Conservation (phyloP, 2,888 invertebrate species). For the Drosophila buzzatii region DNA sequence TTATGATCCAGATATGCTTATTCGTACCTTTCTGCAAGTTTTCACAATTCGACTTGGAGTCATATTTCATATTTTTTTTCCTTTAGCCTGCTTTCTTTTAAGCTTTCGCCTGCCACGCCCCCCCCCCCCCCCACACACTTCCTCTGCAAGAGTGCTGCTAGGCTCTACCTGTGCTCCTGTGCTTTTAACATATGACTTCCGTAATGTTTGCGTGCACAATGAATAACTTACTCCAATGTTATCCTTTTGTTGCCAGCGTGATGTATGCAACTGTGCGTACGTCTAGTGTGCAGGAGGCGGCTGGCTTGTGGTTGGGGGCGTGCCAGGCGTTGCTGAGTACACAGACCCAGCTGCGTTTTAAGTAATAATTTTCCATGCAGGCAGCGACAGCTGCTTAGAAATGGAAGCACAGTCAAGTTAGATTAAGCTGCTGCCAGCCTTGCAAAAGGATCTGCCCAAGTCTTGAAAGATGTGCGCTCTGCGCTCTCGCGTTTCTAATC, state of each 20-base stretch:
- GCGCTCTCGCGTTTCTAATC: neutral
- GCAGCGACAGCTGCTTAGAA: constrained; percentile 77
- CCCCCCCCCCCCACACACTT: neutral
- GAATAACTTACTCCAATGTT: constrained; percentile 81
- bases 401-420: constrained; percentile 66
- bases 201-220: constrained; percentile 82
- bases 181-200: constrained; percentile 81
- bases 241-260: constrained; percentile 74
- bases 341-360: constrained; percentile 69
- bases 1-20: constrained; percentile 82
- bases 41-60: constrained; percentile 81
- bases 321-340: neutral
- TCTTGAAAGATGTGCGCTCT: neutral
- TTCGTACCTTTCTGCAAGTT: constrained; percentile 81
- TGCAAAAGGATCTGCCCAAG: constrained; percentile 22
- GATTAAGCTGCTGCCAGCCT: constrained; percentile 55
- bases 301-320: neutral
- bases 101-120: constrained; percentile 39
- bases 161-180: constrained; percentile 59
- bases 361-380: constrained; percentile 79
- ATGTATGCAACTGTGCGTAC: constrained; percentile 61
- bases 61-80: constrained; percentile 73
- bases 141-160: constrained; percentile 38
- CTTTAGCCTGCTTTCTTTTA: constrained; percentile 1
- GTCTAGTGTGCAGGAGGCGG: neutral